A percentile compares a stretch with the other conserved stretches of the same genome.
Conservation (phyloP, 2,113 vertebrate species). For the Bos javanicus region DNA sequence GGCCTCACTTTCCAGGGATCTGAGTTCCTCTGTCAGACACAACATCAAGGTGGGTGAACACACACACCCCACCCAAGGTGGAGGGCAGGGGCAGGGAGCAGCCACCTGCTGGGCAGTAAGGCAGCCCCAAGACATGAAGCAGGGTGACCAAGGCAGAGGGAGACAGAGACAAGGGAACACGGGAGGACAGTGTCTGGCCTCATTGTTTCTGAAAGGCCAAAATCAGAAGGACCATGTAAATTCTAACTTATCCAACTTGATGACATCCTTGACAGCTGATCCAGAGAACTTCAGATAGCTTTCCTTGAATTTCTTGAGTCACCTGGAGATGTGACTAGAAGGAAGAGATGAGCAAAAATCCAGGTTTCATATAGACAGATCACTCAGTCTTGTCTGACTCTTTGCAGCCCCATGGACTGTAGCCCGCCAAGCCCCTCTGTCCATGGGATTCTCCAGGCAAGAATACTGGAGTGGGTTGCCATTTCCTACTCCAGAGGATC, state of each 20-base stretch:
- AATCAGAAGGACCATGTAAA: neutral
- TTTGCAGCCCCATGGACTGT: neutral
- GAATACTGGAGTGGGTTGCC: neutral
- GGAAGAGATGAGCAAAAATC: neutral
- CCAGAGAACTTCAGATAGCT: neutral
- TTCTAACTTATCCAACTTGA: neutral
- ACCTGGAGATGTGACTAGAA: neutral
- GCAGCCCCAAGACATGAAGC: neutral
- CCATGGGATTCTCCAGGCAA: neutral
- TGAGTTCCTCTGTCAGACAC: neutral
- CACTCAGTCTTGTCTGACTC: neutral
- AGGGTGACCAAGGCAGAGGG: neutral
- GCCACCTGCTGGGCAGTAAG: neutral
- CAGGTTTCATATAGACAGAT: neutral
- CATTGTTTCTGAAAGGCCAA: neutral
- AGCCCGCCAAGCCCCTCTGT: neutral
- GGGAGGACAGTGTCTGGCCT: neutral
- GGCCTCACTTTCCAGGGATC: neutral
- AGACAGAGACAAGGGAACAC: neutral
- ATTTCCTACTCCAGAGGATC: neutral
- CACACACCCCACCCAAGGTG: neutral
- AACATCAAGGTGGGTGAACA: neutral
- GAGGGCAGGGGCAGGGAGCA: neutral
- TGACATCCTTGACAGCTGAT: neutral
- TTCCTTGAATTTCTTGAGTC: neutral